Percentiles rank a stretch among this genome's conserved stretches.
Conservation (phyloP, 1,140 invertebrate species). For the Drosophila erecta region DNA sequence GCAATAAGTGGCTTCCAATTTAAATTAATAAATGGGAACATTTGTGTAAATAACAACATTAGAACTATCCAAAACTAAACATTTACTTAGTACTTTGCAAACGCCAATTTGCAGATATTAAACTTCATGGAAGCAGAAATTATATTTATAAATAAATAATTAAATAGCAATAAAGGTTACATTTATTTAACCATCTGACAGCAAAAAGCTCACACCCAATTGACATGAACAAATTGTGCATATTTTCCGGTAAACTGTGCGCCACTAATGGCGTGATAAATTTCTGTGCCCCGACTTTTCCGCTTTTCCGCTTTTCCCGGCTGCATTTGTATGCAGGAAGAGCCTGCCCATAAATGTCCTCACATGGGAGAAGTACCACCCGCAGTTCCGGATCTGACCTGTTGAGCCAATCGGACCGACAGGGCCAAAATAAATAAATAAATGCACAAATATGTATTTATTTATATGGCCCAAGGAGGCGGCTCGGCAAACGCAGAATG, state of each 20-base stretch:
- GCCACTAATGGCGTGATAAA: slow-evolving; percentile 29
- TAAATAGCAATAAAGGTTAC: neutral
- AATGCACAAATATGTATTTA: slow-evolving; percentile 73
- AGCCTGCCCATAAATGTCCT: slow-evolving; percentile 33
- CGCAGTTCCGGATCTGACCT: slow-evolving; percentile 51
- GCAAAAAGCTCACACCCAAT: neutral
- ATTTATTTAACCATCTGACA: slow-evolving; percentile 1
- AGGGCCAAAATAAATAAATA: slow-evolving; percentile 39
- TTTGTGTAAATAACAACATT: too few species aligned
- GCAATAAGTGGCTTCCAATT: too few species aligned
- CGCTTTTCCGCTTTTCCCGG: too few species aligned
- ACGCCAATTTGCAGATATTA: neutral
- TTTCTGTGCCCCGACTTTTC: slow-evolving; percentile 10
- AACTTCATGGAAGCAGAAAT: neutral
- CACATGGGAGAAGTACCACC: slow-evolving; percentile 15
- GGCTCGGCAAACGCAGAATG: slow-evolving; percentile 56
- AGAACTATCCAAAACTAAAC: too few species aligned
- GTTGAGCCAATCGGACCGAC: slow-evolving; percentile 68
- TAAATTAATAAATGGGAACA: too few species aligned
- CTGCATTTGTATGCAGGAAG: slow-evolving; percentile 33
- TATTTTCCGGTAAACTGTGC: neutral
- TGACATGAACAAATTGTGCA: slow-evolving; percentile 15
- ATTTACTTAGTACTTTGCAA: too few species aligned
- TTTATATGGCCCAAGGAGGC: slow-evolving; percentile 57
- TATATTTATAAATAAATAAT: neutral